phyloP scores from a whole-genome alignment of 2,888 invertebrate genomes.

The Orthosia gracilis region DNA sequence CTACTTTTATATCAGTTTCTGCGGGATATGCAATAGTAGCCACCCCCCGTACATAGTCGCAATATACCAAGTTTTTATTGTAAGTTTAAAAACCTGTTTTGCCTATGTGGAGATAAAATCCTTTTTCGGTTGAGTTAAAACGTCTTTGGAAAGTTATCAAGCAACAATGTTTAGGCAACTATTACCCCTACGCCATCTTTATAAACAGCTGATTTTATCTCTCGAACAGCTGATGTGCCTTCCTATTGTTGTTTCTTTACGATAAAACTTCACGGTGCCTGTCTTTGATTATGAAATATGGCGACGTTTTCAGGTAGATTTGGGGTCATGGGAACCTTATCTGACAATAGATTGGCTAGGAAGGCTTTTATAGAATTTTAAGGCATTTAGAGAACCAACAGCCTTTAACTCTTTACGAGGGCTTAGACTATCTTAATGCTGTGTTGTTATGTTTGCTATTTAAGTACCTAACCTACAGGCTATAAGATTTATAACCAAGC shows the following conservation, averaged over 20 bases:
- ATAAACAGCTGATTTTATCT: slow-evolving; percentile 59
- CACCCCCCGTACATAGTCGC: no score
- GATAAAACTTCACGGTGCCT: slow-evolving; percentile 40
- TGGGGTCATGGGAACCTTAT: slow-evolving; percentile 51
- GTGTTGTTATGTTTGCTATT: background rate
- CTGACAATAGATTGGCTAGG: slow-evolving; percentile 11
- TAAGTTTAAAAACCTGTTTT: background rate
- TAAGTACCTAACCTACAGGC: no score
- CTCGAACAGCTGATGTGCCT: slow-evolving; percentile 56
- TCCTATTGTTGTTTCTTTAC: slow-evolving; percentile 56
- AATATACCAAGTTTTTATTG: background rate
- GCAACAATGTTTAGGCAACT: background rate
- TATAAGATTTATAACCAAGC: no score
- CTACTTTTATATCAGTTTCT: no score
- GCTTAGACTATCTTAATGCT: no score
- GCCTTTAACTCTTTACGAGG: background rate
- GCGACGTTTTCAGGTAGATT: slow-evolving; percentile 49
- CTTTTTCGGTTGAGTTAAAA: background rate
- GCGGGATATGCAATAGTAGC: no score
- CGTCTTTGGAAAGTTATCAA: background rate
- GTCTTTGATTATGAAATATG: slow-evolving; percentile 42
- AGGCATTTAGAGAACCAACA: background rate
- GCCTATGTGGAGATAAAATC: background rate
- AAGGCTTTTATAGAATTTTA: slow-evolving; percentile 4
- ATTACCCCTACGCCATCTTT: slow-evolving; percentile 7